A percentile compares a stretch with the other conserved stretches of the same genome.
phyloP scores from a whole-genome alignment of 2,113 vertebrate genomes.

The Plectropomus leopardus region DNA sequence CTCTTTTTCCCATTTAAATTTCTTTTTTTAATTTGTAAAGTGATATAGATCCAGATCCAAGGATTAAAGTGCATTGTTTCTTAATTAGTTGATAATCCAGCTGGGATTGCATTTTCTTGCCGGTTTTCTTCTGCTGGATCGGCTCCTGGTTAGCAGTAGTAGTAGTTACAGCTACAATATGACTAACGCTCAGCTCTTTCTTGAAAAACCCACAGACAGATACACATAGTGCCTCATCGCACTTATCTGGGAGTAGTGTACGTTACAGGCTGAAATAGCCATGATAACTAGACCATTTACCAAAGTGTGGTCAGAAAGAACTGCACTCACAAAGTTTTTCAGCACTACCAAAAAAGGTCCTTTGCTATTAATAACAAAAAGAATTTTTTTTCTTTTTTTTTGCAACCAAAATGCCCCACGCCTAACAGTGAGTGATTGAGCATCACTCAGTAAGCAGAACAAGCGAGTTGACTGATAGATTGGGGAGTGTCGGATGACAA shows the following conservation, averaged over 20 bases:
- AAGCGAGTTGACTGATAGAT: neutral
- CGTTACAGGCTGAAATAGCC: too few relatives aligned
- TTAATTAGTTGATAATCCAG: neutral
- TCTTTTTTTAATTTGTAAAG: too few relatives aligned
- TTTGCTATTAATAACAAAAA: neutral
- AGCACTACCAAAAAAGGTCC: neutral
- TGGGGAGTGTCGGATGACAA: slow-evolving; percentile 19
- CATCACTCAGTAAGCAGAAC: neutral
- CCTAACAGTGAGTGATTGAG: neutral
- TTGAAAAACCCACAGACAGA: too few relatives aligned
- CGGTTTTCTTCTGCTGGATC: neutral
- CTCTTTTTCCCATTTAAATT: too few relatives aligned
- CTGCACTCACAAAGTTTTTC: too few relatives aligned
- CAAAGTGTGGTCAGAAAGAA: neutral
- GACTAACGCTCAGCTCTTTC: too few relatives aligned
- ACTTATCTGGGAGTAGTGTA: too few relatives aligned
- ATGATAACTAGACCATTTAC: neutral
- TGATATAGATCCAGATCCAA: too few relatives aligned
- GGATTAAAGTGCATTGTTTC: neutral
- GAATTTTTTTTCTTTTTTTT: neutral
- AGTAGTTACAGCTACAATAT: neutral
- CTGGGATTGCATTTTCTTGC: neutral
- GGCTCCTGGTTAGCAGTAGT: neutral
- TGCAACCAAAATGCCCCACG: neutral
- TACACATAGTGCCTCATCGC: too few relatives aligned